Evolutionary conservation across 2,113 vertebrate species (phyloP).

Genomic region (Oryzias javanicus): DNA sequence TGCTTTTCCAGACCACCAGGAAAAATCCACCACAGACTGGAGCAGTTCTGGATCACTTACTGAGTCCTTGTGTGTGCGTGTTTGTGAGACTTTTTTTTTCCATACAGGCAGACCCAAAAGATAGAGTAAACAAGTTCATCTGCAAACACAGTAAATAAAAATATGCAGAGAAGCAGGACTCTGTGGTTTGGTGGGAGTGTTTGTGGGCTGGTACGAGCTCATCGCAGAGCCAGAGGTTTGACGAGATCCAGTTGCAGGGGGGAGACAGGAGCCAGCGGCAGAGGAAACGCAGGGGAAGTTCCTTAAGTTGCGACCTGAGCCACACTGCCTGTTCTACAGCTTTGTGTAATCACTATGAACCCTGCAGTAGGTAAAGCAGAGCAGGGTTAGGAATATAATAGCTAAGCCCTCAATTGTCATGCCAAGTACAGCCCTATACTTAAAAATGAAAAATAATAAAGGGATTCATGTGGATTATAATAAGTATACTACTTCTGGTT

Average conservation of each 20-base stretch:
- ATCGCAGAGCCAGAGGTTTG: slow-evolving; percentile 39
- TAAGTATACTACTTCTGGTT: no score
- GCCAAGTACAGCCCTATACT: slow-evolving; percentile 11
- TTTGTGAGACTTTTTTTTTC: slow-evolving; percentile 9
- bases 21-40: slow-evolving; percentile 25
- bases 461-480: no score
- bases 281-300: slow-evolving; percentile 49
- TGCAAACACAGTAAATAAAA: slow-evolving; percentile 26
- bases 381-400: slow-evolving; percentile 23
- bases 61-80: not conserved
- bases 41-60: slow-evolving; percentile 28
- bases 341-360: slow-evolving; percentile 33
- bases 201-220: slow-evolving; percentile 36
- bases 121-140: no score
- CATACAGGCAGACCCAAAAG: slow-evolving; percentile 14
- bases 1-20: slow-evolving; percentile 54
- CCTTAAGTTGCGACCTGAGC: slow-evolving; percentile 46
- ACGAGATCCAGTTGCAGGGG: slow-evolving; percentile 52
- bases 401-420: slow-evolving; percentile 10
- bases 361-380: slow-evolving; percentile 11
- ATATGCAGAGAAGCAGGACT: slow-evolving; percentile 21
- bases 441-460: not conserved
- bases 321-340: slow-evolving; percentile 28
- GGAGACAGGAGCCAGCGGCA: slow-evolving; percentile 46
- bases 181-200: slow-evolving; percentile 15